Evolutionary conservation across 2,888 invertebrate species (phyloP).

Genomic region (Salticus scenicus): DNA sequence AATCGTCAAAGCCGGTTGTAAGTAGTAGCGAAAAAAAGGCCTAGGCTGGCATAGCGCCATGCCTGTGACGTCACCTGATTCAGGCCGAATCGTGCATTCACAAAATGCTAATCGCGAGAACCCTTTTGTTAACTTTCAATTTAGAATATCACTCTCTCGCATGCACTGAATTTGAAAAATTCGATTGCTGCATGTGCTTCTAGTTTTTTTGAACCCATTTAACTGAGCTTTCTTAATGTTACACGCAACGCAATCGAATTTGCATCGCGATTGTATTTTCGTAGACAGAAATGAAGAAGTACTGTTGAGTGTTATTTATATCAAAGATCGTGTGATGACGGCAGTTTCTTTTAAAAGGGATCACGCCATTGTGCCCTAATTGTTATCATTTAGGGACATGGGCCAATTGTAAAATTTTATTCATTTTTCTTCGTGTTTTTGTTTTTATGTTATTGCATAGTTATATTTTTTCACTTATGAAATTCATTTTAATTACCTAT

Average conservation of each 20-base stretch:
- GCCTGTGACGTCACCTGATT: background rate
- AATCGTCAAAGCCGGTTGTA: background rate
- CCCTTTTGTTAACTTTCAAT: background rate
- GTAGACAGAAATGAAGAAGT: background rate
- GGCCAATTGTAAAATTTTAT: background rate
- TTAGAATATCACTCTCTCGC: background rate
- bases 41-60: constrained; percentile 1
- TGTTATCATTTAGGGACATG: background rate
- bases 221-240: too few relatives aligned
- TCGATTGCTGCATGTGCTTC: background rate
- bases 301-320: constrained; percentile 28
- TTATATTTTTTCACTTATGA: too few relatives aligned
- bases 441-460: background rate
- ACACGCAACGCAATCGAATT: background rate
- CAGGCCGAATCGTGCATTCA: background rate
- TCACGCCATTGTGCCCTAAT: constrained; percentile 25
- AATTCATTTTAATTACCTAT: too few relatives aligned
- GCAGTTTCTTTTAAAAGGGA: constrained; percentile 4
- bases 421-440: background rate
- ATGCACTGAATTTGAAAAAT: background rate
- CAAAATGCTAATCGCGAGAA: background rate
- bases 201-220: too few relatives aligned
- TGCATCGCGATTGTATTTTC: background rate
- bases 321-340: constrained; percentile 9
- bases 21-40: background rate